Base-by-base conservation (phyloP, 2,888 invertebrate species). In the Hedychridium roseum region DNA sequence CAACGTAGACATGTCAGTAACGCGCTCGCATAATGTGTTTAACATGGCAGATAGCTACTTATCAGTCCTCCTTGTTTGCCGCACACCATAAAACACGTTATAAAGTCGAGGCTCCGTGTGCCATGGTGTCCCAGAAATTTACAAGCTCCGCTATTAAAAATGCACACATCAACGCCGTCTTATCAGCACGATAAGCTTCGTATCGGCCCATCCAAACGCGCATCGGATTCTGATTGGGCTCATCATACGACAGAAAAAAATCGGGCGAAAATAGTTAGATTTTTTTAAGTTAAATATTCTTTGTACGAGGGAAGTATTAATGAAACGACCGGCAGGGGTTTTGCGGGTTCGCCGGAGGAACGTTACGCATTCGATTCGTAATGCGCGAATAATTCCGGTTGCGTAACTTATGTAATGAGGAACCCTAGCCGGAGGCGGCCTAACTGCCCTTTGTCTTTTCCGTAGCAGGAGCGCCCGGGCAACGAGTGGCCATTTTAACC, bases 31-130 rank as follows among this genome's bases (percentile, higher is more conserved):
- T 70, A 73, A 74, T 70, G 62, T 74, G 73, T 72, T 74, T 70
- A 74, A 73, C 70, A 70, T 70, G 59, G 65, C 51, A 62, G 75
- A 76, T 75, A 77, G 77, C 74, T 76, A 76, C 74, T 77, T 78
- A 77, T 78, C 77, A 73, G 71, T 60, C 59, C 50, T 50, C 65
- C 65, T 62, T 73, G 75, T 75, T 76, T 75, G 68, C 66, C 60
- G 68, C 64, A 64, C 65, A 64, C 69, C 74, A 73, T 76, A 75
- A 76, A 76, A 65, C 50, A 57, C 54, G 73, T 68, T 72, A 67
- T 76, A 76, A 76, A 76, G 71, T 71, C 66, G 74, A 71, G 74
- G 72, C 75, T n/a, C n/a, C 62, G 58, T 56, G 60, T 58, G 73
- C 68, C 71, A 70, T 63, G 71, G 69, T 66, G 67, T 56, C 56